Conservation (phyloP, 2,888 invertebrate genomes). For the Microplitis deprimator region DNA sequence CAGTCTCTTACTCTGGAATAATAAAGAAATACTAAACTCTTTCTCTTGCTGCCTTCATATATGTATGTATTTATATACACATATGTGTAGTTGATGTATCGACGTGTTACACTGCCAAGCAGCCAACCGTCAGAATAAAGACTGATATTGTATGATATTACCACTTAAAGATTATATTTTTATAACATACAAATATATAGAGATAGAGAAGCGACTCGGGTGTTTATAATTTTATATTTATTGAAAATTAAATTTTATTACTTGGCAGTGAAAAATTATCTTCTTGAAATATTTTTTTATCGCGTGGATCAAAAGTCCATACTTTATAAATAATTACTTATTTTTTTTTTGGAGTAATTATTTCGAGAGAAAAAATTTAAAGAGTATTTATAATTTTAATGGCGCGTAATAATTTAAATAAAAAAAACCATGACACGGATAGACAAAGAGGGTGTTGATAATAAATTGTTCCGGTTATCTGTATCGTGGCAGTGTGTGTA, state of each 20-base stretch:
- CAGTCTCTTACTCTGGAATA: too few relatives aligned
- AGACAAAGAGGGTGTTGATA: conserved; percentile 50
- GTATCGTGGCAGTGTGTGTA: conserved; percentile 44
- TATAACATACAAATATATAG: not conserved
- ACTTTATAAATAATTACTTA: too few relatives aligned
- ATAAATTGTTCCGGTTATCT: conserved; percentile 63
- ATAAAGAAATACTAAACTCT: too few relatives aligned
- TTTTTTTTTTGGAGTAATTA: too few relatives aligned
- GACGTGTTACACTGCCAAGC: not conserved
- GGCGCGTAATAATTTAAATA: not conserved
- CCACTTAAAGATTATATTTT: not conserved
- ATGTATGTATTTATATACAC: not conserved
- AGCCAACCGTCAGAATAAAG: not conserved
- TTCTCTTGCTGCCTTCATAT: not conserved
- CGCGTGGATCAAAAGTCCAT: too few relatives aligned
- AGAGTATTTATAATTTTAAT: too few relatives aligned
- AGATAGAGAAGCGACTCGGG: conserved; percentile 12
- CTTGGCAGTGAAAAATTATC: not conserved
- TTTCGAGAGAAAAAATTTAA: too few relatives aligned
- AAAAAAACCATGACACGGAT: conserved; percentile 14
- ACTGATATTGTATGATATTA: not conserved
- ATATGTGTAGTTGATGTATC: not conserved
- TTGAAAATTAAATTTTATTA: not conserved
- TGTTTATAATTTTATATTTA: not conserved
- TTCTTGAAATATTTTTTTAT: not conserved